phyloP scores from a whole-genome alignment of 2,888 invertebrate genomes.

The Lasioglossum lativentre region DNA sequence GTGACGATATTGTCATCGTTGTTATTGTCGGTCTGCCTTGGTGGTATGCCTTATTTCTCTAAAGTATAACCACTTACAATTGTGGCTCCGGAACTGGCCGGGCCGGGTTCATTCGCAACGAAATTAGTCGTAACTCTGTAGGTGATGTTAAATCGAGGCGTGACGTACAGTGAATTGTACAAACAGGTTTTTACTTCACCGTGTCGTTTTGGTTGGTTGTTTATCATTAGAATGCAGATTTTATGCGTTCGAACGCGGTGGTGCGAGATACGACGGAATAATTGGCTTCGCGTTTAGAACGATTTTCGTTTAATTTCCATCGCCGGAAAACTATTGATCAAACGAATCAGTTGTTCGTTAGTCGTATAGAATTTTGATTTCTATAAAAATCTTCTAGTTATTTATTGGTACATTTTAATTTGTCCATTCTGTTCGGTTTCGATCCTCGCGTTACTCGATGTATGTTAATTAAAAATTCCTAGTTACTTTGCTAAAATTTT shows the following conservation, averaged over 20 bases:
- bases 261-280: background rate
- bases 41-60: background rate
- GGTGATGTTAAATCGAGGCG: background rate
- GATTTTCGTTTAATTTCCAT: background rate
- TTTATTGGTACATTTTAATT: background rate
- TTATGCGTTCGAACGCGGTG: background rate
- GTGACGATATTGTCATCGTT: background rate
- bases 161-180: background rate
- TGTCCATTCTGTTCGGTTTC: background rate
- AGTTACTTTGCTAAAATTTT: no score
- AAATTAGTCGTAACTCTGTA: background rate
- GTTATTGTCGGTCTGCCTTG: constrained; percentile 1
- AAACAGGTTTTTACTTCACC: background rate
- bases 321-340: no score
- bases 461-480: background rate
- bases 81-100: background rate
- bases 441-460: background rate
- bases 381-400: background rate
- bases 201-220: background rate
- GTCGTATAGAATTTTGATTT: background rate
- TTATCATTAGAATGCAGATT: background rate
- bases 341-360: no score
- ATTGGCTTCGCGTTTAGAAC: background rate
- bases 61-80: background rate
- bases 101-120: background rate